Conservation (phyloP, 1,140 invertebrate species). For the Drosophila ohnishii region DNA sequence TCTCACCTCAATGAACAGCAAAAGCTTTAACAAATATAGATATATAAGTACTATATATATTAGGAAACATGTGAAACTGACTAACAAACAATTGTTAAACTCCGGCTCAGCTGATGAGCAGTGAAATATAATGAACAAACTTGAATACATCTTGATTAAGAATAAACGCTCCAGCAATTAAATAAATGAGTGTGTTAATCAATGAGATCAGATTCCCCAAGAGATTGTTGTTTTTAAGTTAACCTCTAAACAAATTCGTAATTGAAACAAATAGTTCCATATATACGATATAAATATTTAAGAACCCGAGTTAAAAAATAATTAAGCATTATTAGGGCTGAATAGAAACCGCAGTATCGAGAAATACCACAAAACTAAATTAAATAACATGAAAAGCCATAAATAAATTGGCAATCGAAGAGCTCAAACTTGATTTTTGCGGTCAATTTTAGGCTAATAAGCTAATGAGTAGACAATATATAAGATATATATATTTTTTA, state of each 20-base stretch:
- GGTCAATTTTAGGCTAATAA: constrained; percentile 23
- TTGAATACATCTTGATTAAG: constrained; percentile 45
- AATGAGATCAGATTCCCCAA: constrained; percentile 38
- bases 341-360: constrained; percentile 26
- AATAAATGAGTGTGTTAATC: constrained; percentile 34
- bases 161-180: constrained; percentile 41
- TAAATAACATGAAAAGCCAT: constrained; percentile 42
- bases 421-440: constrained; percentile 28
- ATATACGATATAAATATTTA: not conserved
- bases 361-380: constrained; percentile 30
- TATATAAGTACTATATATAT: constrained; percentile 15
- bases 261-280: not conserved
- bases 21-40: constrained; percentile 44
- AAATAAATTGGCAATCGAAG: constrained; percentile 46
- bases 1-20: constrained; percentile 67
- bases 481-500: not conserved
- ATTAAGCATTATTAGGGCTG: constrained; percentile 11
- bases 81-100: constrained; percentile 42
- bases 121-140: constrained; percentile 32
- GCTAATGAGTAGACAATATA: constrained; percentile 16
- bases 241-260: not conserved
- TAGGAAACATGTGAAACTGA: constrained; percentile 42
- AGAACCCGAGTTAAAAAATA: constrained; percentile 1
- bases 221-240: constrained; percentile 5
- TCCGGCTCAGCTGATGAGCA: constrained; percentile 53